Evolutionary conservation across 2,113 vertebrate genomes (phyloP).

Genomic region (Zosterops hypoxanthus): DNA sequence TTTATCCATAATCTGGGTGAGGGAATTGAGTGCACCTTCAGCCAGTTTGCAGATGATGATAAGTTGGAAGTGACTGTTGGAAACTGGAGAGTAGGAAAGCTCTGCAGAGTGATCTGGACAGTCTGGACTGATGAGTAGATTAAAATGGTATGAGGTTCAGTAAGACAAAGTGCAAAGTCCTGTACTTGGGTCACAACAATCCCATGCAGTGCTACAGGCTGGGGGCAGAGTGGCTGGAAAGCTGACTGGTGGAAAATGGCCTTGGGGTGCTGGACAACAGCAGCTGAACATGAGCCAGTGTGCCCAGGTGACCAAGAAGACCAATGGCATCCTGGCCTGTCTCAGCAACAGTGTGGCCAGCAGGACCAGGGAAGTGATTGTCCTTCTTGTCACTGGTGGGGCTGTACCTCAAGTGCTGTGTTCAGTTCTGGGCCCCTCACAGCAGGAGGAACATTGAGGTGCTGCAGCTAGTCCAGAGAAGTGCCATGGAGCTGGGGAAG

Average conservation of each 20-base stretch:
- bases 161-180: background rate
- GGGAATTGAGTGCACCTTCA: background rate
- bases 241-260: background rate
- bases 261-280: background rate
- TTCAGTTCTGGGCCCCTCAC: no score
- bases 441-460: background rate
- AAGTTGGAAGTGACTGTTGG: no score
- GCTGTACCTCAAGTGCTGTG: rapidly evolving
- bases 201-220: background rate
- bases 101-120: background rate
- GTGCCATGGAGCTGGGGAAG: background rate
- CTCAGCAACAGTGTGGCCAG: background rate
- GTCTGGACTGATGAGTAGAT: background rate
- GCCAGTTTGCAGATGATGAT: background rate
- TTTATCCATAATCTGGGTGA: background rate
- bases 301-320: no score
- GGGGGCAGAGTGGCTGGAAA: background rate
- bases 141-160: background rate
- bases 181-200: background rate
- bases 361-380: rapidly evolving
- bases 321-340: background rate
- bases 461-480: rapidly evolving
- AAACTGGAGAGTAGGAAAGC: background rate
- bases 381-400: background rate
- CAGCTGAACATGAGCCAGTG: rapidly evolving